Evolutionary conservation across 2,888 invertebrate species (phyloP).

Genomic region (Liopterus haemorrhoidalis): DNA sequence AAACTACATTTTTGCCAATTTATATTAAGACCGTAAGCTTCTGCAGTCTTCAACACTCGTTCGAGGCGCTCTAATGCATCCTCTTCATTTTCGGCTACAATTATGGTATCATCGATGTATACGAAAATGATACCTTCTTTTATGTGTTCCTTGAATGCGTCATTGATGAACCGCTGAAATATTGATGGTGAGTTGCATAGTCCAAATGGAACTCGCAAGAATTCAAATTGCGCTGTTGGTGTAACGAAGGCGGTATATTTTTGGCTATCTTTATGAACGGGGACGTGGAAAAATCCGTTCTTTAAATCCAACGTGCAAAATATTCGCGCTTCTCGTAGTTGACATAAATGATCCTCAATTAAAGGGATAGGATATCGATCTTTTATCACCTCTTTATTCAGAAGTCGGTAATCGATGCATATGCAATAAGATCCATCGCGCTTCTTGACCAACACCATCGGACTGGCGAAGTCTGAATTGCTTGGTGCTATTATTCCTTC

Average conservation of each 20-base stretch:
- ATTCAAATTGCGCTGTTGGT: neutral
- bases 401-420: neutral
- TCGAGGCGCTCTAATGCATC: slow-evolving; percentile 29
- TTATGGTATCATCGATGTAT: slow-evolving; percentile 34
- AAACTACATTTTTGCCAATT: too few relatives aligned
- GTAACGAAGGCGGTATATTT: neutral
- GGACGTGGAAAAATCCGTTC: neutral
- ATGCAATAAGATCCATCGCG: neutral
- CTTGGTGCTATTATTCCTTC: neutral
- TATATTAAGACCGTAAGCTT: too few relatives aligned
- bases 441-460: slow-evolving; percentile 1
- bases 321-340: neutral
- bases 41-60: too few relatives aligned
- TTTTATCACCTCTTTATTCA: neutral
- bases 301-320: neutral
- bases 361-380: neutral
- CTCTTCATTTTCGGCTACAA: slow-evolving; percentile 22
- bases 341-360: slow-evolving; percentile 1
- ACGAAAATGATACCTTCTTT: neutral
- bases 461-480: neutral
- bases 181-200: neutral
- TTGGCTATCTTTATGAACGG: too few relatives aligned
- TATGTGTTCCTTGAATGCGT: too few relatives aligned
- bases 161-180: neutral
- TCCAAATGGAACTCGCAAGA: neutral